Conservation (phyloP, 1,140 invertebrate genomes). For the Atta texana region DNA sequence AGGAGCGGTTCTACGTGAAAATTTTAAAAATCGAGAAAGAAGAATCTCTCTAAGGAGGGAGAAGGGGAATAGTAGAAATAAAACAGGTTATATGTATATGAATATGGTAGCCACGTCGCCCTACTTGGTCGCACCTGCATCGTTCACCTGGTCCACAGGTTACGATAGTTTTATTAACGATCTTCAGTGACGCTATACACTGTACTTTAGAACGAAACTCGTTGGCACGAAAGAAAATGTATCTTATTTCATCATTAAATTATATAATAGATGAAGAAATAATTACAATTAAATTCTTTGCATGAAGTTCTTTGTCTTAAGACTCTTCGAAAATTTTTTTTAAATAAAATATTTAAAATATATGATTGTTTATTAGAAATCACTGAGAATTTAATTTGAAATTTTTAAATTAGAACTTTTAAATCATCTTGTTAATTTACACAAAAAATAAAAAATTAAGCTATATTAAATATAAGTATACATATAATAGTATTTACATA, state of each 20-base stretch:
- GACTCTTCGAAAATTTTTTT: neutral
- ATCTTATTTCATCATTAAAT: neutral
- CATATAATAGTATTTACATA: too few relatives aligned
- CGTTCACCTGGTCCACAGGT: slow-evolving; percentile 64
- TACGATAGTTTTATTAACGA: slow-evolving; percentile 59
- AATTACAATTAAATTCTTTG: neutral
- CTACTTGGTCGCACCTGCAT: slow-evolving; percentile 64
- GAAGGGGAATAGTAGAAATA: neutral
- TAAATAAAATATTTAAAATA: neutral
- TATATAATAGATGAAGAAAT: slow-evolving; percentile 21
- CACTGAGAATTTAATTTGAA: neutral
- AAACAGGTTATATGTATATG: slow-evolving; percentile 57
- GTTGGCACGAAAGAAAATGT: neutral
- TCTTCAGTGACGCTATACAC: neutral
- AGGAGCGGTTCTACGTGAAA: slow-evolving; percentile 26
- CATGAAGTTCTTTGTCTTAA: neutral
- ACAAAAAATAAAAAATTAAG: neutral
- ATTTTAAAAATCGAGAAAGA: slow-evolving; percentile 61
- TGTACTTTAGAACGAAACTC: slow-evolving; percentile 31
- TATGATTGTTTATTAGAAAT: neutral
- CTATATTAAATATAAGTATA: neutral
- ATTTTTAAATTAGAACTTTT: neutral
- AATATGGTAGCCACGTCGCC: slow-evolving; percentile 26
- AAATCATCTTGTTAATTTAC: neutral
- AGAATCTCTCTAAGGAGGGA: slow-evolving; percentile 14